Conservation (phyloP, 2,797 vertebrate species). For the Prunella strophiata region DNA sequence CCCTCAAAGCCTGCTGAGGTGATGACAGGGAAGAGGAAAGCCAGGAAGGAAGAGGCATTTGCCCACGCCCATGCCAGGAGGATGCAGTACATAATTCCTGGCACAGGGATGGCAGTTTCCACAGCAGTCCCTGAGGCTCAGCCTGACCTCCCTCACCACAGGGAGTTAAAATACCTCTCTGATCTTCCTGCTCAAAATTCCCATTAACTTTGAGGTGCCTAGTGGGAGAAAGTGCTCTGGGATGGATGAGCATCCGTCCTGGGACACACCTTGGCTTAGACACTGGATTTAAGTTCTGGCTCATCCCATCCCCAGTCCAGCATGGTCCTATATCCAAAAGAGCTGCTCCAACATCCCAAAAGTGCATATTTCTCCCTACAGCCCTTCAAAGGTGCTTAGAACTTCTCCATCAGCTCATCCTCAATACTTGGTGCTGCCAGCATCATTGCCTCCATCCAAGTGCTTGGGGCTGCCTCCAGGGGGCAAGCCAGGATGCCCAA, state of each 20-base stretch:
- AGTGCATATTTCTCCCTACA: background rate
- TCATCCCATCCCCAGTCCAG: background rate
- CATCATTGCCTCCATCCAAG: background rate
- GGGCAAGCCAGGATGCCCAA: slow-evolving; percentile 63
- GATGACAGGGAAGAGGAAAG: background rate
- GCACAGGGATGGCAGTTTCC: background rate
- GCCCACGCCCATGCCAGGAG: rapidly evolving
- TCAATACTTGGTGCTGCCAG: background rate
- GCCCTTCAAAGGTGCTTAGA: background rate
- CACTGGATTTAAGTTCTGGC: background rate
- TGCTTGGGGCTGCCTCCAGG: slow-evolving; percentile 57
- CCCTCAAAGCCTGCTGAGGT: background rate
- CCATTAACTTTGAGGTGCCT: background rate
- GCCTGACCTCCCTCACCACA: background rate
- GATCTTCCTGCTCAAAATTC: background rate
- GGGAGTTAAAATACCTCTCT: background rate
- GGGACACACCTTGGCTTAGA: background rate
- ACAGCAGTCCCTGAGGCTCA: background rate
- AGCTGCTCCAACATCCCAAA: background rate
- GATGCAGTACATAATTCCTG: background rate
- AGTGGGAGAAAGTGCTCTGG: background rate
- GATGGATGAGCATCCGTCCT: rapidly evolving
- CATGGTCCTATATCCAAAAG: background rate
- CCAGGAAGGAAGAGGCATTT: slow-evolving; percentile 1
- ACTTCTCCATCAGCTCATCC: background rate